These are phyloP conservation scores for Gortyna flavago DNA, from an alignment of 2,888 invertebrate species.

Conservation along the genomic window DNA sequence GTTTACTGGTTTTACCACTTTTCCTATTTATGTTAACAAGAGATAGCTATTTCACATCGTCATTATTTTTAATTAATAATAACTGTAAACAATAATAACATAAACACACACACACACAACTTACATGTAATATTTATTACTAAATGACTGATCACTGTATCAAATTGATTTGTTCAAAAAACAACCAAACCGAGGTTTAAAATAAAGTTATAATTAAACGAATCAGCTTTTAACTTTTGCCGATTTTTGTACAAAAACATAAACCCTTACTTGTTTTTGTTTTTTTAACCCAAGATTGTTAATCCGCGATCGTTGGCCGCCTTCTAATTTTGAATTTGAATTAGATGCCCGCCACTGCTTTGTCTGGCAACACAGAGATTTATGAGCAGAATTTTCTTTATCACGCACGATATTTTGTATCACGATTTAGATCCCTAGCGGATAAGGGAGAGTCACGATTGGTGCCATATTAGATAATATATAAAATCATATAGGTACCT, in stretches of 20 bases:
- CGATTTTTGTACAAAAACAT: not conserved
- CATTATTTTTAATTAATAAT: slow-evolving; percentile 2
- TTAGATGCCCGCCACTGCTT: slow-evolving; percentile 10
- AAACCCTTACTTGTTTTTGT: not conserved
- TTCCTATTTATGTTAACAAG: slow-evolving; percentile 29
- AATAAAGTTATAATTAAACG: slow-evolving; percentile 1
- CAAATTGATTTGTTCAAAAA: slow-evolving; percentile 29
- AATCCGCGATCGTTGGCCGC: slow-evolving; percentile 7
- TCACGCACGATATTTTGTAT: slow-evolving; percentile 19
- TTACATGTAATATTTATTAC: no score
- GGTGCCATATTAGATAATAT: slow-evolving; percentile 3
- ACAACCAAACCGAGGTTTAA: not conserved
- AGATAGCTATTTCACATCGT: slow-evolving; percentile 21
- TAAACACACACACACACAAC: not conserved
- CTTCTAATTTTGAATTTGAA: slow-evolving; percentile 38
- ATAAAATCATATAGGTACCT: not conserved
- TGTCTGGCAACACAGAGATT: slow-evolving; percentile 36
- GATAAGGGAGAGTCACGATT: slow-evolving; percentile 40
- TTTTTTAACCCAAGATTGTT: not conserved
- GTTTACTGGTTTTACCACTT: slow-evolving; percentile 41
- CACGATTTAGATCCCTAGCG: slow-evolving; percentile 48
- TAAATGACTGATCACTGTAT: slow-evolving; percentile 4
- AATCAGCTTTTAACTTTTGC: not conserved
- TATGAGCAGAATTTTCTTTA: slow-evolving; percentile 29
- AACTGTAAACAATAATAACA: not conserved